Evolutionary conservation across 2,113 vertebrate species (phyloP), one percentile per base, ranked within the genome.

Genomic region (Jacana jacana): DNA sequence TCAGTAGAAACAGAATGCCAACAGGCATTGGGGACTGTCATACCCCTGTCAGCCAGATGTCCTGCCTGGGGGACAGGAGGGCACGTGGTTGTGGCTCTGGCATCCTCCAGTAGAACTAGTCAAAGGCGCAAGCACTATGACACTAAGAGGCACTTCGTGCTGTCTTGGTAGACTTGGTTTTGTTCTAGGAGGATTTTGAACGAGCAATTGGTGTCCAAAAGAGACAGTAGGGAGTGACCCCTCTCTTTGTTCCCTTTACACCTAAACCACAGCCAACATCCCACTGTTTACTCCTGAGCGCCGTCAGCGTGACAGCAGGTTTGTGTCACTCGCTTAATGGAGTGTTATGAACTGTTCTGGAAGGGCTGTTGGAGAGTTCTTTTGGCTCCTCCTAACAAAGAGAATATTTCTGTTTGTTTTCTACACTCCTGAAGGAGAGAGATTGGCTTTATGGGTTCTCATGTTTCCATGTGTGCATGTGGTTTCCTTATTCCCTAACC

Each of bases 81-180:
- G 13, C 0, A 2, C 13, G 6, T 70, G 8, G 8, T 7, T 66
- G 57, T 63, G 39, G 8, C 31, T 30, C 54, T 64, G 57, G 11
- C 3, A 30, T 73, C 33, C 39, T 64, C 28, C 25, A 30, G 66
- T 23, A 66, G 27, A 46, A 25, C 17, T 1, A 5, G 35, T 13
- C 68, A 40, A 35, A 70, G 30, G 55, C 57, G 61, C 24, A 24
- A 55, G 27, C n/a, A 9, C 31, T 4, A 11, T 0, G 1, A 60
- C 0, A 1, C 20, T 30, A 27, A n/a, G 37, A 70, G 8, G 37
- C 30, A 20, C 33, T 73, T 61, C 2, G 0, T 13, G 13, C 17
- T 30, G 19, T 66, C 57, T 54, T 40, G 22, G 51, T 25, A 77
- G 54, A n/a, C 37, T 88, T 46, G 9, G 48, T 35, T 82, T 68